Conservation (phyloP, 1,140 invertebrate species). For the Zaprionus capensis region DNA sequence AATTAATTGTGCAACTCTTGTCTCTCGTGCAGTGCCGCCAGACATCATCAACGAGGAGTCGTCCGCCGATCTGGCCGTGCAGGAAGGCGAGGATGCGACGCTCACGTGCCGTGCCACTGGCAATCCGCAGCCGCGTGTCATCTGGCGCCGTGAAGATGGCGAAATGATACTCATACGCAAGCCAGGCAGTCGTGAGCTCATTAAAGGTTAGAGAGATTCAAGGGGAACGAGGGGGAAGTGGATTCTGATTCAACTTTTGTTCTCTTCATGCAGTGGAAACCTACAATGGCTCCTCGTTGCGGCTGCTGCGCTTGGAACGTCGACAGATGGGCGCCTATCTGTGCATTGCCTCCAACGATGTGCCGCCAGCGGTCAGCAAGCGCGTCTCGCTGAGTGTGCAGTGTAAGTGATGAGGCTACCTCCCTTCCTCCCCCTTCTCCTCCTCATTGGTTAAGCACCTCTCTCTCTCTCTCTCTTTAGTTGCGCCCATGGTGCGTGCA, state of each 20-base stretch:
- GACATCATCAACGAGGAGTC: constrained; percentile 91
- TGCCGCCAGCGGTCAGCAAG: constrained; percentile 94
- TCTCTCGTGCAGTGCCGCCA: constrained; percentile 87
- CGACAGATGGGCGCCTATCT: constrained; percentile 94
- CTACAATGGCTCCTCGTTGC: constrained; percentile 90
- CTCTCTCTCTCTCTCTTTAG: constrained; percentile 84
- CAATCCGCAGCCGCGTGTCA: constrained; percentile 89
- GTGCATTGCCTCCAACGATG: constrained; percentile 95
- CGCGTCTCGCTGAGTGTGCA: constrained; percentile 93
- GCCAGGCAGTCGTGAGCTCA: constrained; percentile 86
- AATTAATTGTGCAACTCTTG: neutral
- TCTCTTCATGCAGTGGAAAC: constrained; percentile 86
- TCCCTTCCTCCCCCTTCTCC: neutral
- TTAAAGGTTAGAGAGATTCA: constrained; percentile 86
- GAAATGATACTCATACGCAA: constrained; percentile 89
- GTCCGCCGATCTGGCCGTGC: constrained; percentile 90
- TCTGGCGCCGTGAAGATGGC: constrained; percentile 89
- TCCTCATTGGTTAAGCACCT: neutral
- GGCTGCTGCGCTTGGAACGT: constrained; percentile 90
- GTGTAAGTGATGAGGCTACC: constrained; percentile 88
- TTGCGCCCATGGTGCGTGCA: constrained; percentile 92
- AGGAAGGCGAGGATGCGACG: constrained; percentile 92
- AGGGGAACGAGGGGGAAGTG: neutral
- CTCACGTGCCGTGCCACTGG: constrained; percentile 91
- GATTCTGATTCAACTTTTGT: neutral